Evolutionary conservation across 2,797 vertebrate species (phyloP).

Genomic region (Intellagama lesueurii): DNA sequence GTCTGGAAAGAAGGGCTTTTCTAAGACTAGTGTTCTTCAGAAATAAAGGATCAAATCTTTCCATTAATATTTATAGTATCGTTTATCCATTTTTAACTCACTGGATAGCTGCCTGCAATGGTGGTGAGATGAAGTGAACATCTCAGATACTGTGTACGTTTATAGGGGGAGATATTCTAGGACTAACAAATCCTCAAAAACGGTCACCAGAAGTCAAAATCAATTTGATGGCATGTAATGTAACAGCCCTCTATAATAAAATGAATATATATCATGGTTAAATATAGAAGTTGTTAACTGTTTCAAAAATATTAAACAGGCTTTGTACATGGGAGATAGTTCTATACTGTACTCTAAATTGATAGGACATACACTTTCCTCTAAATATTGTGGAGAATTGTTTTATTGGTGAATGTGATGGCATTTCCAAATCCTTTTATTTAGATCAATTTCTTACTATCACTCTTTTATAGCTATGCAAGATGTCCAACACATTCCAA

Average conservation of each 20-base stretch:
- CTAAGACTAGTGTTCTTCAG: background rate
- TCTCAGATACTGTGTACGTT: too few species aligned
- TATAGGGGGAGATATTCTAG: too few species aligned
- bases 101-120: too few species aligned
- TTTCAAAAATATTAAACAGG: background rate
- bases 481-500: background rate
- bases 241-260: too few species aligned
- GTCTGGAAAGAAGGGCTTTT: background rate
- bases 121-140: too few species aligned
- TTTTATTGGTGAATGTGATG: background rate
- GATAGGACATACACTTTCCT: background rate
- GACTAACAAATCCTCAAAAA: too few species aligned
- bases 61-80: background rate
- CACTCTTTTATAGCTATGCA: background rate
- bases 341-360: background rate
- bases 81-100: background rate
- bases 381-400: background rate
- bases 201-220: too few species aligned
- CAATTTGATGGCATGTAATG: too few species aligned
- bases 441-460: background rate
- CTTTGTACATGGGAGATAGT: background rate
- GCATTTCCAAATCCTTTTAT: constrained; percentile 4
- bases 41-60: background rate
- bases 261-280: background rate
- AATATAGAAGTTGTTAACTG: background rate